Base-by-base conservation (phyloP, 2,888 invertebrate genomes). In the Hetaerina titia region DNA sequence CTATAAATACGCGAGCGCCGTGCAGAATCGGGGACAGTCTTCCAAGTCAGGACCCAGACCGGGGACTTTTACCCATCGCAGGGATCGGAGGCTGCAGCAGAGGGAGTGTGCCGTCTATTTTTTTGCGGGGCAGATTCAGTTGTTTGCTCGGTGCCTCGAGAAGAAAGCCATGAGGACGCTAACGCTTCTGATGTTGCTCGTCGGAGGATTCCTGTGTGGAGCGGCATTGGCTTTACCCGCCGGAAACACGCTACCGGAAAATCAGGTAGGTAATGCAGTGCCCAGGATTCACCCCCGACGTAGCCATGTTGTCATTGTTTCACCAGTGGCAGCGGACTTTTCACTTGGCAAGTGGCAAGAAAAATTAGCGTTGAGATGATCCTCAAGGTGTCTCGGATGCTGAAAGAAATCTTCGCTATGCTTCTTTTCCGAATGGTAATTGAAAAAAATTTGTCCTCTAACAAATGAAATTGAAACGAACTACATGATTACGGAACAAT, bases 1-100 rank as follows among this genome's bases (percentile, higher is more conserved):
- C 92, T 92, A 92, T 92, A 92, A 69, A 92, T 92, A 92, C 64
- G 69, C 74, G 92, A 17, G 22, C 56, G 19, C 74, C 45, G 17
- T 15, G 56, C 74, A 92, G 69, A 92, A 92, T 92, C 92, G 64
- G 69, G 92, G 92, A 92, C 92, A 92, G 92, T 92, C 74, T 92
- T 89, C 69, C 81, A 81, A 81, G 81, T 31, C 81, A 31, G 31
- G 11, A 81, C 81, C 81, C 31, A 45, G 15, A 31, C 25, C 81
- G 81, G 81, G 81, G n/a, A 22, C 19, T 81, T 81, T 69, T n/a
- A 9, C 31, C 92, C 56, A n/a, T 92, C 92, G 45, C 45, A 45
- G 64, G 64, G 64, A 64, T 90, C 63, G 64, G 45, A 57, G 56
- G 56, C 58, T 64, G 45, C 90, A 63, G 19, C 15, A 31, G n/a